Evolutionary conservation across 2,113 vertebrate species (phyloP), one percentile per base, ranked within the genome.

Genomic region (Sula dactylatra): DNA sequence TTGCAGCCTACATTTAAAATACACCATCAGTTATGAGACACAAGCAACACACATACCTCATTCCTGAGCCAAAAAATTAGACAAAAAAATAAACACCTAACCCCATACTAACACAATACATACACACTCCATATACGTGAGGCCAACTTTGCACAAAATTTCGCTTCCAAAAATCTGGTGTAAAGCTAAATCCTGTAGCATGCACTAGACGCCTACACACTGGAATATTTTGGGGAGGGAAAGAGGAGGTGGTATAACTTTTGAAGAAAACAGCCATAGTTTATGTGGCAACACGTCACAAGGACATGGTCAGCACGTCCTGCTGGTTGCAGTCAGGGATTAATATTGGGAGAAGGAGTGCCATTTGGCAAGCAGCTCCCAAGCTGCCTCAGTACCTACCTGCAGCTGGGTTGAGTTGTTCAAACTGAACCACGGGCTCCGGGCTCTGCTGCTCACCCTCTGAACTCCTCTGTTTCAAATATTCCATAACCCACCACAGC

Each of bases 311-410:
- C 73, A 72, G 29, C 26, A 10, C 0, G 1, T 73, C 42, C 45
- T 83, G 40, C 55, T 81, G 40, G 18, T 17, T 52, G 31, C 34
- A 66, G 32, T 18, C 47, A 49, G 18, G 24, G 13, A 62, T 12
- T 4, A 2, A 45, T 29, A 42, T 0, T 1, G 4, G 38, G 15
- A 81, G 8, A 15, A 9, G 5, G 2, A 6, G 2, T 6, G 9
- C 42, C 32, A 59, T 65, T n/a, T 13, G 8, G 34, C 13, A 66
- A 90, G 42, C 7, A 32, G 7, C 15, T 45, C 42, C 25, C 54
- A 58, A 38, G 44, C 11, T 50, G 25, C 40, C 40, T 71, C 3
- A 1, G 56, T 17, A 70, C 12, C 19, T 62, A 18, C 2, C 1
- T 5, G 12, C 31, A 34, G 13, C 45, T 69, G 44, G 44, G 20